Percentiles rank a stretch among this genome's conserved stretches.
Evolutionary conservation across 2,113 vertebrate species (phyloP).

Genomic region (Hippocampus comes): DNA sequence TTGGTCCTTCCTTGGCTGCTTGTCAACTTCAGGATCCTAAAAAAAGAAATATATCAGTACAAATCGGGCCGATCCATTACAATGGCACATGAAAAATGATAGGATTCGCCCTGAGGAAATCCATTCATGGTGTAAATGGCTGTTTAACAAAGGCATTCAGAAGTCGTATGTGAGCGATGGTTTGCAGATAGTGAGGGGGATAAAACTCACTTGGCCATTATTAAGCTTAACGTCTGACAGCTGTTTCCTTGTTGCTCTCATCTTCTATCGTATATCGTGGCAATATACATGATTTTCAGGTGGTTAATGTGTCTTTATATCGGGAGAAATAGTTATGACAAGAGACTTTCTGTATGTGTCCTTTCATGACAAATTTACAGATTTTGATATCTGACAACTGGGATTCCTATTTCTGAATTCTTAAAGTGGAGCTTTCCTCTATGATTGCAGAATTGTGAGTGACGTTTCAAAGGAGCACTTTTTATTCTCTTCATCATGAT

Average conservation of each 20-base stretch:
- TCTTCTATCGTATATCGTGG: slow-evolving; percentile 23
- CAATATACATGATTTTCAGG: background rate
- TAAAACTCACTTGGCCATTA: slow-evolving; percentile 35
- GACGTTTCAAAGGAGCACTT: slow-evolving; percentile 1
- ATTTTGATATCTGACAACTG: background rate
- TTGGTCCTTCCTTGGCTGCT: slow-evolving; percentile 56
- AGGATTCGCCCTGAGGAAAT: slow-evolving; percentile 64
- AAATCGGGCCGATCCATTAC: slow-evolving; percentile 76
- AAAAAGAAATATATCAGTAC: slow-evolving; percentile 6
- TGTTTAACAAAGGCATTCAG: slow-evolving; percentile 71
- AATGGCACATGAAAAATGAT: slow-evolving; percentile 72
- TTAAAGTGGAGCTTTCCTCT: background rate
- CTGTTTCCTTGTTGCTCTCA: background rate
- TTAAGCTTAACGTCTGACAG: slow-evolving; percentile 35
- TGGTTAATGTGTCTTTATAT: background rate
- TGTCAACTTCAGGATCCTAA: slow-evolving; percentile 71
- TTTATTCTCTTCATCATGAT: background rate
- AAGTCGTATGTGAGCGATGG: slow-evolving; percentile 61
- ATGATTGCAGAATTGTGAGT: too few relatives aligned
- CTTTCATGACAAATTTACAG: background rate
- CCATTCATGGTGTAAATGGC: slow-evolving; percentile 61
- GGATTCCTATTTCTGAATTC: background rate
- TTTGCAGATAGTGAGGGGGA: slow-evolving; percentile 1
- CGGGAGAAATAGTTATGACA: background rate
- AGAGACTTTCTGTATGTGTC: background rate